A percentile compares a stretch with the other conserved stretches of the same genome.
phyloP scores from a whole-genome alignment of 2,888 invertebrate genomes.

The Lasioglossum pauxillum region DNA sequence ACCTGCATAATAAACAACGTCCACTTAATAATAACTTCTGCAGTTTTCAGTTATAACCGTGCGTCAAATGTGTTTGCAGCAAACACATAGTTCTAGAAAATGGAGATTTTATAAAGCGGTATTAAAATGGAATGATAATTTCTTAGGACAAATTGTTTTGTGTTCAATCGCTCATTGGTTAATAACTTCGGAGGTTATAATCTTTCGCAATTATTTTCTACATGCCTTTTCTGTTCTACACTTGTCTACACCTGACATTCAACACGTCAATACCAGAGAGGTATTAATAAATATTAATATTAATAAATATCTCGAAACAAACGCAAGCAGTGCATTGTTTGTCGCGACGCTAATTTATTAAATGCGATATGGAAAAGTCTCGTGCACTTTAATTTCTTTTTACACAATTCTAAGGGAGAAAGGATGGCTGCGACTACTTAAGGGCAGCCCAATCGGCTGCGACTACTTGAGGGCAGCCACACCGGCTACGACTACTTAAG shows the following conservation, averaged over 20 bases:
- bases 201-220: background rate
- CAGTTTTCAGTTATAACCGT: background rate
- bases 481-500: no score
- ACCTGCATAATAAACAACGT: background rate
- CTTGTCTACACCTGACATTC: background rate
- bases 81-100: background rate
- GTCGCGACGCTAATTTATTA: no score
- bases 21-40: background rate
- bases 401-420: no score
- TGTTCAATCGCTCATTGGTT: background rate
- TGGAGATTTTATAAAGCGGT: background rate
- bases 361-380: no score
- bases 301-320: no score
- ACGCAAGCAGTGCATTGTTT: no score
- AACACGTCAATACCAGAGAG: background rate
- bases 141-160: background rate
- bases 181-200: background rate
- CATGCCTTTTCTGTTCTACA: background rate
- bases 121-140: background rate
- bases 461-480: no score
- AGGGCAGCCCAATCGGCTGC: no score
- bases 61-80: background rate
- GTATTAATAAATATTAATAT: no score
- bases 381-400: no score
- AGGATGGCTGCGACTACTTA: no score